Conservation (phyloP, 2,113 vertebrate genomes). For the Puntigrus tetrazona region DNA sequence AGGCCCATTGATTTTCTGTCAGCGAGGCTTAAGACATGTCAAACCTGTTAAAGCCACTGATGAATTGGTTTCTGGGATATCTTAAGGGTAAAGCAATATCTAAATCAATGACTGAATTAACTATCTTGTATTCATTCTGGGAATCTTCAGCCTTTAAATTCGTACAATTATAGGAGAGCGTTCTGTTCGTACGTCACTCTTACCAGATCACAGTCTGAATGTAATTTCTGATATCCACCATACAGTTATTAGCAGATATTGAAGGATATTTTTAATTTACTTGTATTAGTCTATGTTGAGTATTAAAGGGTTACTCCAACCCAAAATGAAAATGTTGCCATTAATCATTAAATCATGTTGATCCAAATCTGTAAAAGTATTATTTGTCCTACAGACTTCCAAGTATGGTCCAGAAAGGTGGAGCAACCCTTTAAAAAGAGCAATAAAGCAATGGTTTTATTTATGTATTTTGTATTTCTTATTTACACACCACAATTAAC, state of each 20-base stretch:
- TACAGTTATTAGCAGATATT: not conserved
- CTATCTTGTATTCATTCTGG: slow-evolving; percentile 10
- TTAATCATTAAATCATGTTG: too few relatives aligned
- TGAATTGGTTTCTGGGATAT: slow-evolving; percentile 69
- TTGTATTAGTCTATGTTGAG: not conserved
- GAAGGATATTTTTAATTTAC: not conserved
- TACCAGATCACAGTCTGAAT: not conserved
- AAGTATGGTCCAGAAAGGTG: too few relatives aligned
- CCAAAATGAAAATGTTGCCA: too few relatives aligned
- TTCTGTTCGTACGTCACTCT: not conserved
- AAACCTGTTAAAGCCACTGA: slow-evolving; percentile 52
- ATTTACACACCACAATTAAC: not conserved
- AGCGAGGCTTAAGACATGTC: slow-evolving; percentile 54
- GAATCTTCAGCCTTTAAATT: not conserved
- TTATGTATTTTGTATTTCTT: not conserved
- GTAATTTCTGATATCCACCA: not conserved
- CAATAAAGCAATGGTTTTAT: not conserved
- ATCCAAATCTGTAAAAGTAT: too few relatives aligned
- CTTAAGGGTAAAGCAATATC: slow-evolving; percentile 63
- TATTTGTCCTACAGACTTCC: too few relatives aligned
- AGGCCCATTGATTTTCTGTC: slow-evolving; percentile 68
- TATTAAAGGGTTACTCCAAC: too few relatives aligned
- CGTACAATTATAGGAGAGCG: not conserved
- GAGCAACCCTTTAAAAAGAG: too few relatives aligned
- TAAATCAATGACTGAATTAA: slow-evolving; percentile 62